phyloP scores from a whole-genome alignment of 1,140 invertebrate species.

The Trichonephila clavata region DNA sequence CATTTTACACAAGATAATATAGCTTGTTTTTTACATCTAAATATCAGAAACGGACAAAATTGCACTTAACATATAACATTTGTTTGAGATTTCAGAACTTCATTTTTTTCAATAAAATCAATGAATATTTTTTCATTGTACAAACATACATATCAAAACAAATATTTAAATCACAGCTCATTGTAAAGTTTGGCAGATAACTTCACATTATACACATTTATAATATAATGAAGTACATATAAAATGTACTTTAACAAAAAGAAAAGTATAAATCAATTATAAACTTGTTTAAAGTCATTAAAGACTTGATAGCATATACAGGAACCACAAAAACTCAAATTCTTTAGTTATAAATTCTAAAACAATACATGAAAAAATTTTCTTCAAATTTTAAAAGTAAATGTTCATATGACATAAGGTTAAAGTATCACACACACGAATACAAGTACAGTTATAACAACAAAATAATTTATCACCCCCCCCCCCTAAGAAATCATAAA shows the following conservation, averaged over 20 bases:
- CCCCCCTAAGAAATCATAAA: not conserved
- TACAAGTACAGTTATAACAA: not conserved
- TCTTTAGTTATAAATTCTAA: too few relatives aligned
- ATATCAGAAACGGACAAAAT: not conserved
- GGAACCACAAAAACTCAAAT: too few relatives aligned
- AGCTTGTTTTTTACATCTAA: not conserved
- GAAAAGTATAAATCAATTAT: too few relatives aligned
- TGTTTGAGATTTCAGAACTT: not conserved
- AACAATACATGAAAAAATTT: too few relatives aligned
- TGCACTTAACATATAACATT: not conserved
- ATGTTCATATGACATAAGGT: too few relatives aligned
- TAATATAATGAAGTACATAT: not conserved
- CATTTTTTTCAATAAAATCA: not conserved
- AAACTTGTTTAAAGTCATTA: too few relatives aligned
- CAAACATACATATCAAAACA: not conserved
- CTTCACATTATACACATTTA: not conserved
- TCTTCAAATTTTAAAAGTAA: too few relatives aligned
- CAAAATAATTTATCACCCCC: not conserved
- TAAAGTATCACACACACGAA: not conserved
- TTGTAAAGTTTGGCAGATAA: not conserved
- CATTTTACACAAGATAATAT: not conserved
- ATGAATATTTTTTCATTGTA: not conserved
- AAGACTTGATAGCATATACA: too few relatives aligned
- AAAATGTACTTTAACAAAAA: not conserved
- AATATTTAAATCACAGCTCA: not conserved